Evolutionary conservation across 2,113 vertebrate species (phyloP), one percentile per base, ranked within the genome.

Genomic region (Balaeniceps rex): DNA sequence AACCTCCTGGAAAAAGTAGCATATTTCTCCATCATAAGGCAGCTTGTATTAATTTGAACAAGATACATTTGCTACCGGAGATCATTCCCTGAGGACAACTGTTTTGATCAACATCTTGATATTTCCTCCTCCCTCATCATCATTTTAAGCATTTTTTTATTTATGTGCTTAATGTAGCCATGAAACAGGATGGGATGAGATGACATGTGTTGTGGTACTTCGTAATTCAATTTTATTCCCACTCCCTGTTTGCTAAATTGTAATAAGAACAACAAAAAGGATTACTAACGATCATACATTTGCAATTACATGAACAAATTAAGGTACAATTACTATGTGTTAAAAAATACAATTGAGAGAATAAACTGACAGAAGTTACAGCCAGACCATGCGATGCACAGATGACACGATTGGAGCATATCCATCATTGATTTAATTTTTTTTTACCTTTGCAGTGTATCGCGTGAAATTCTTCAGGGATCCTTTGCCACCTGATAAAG

Each of bases 271-370:
- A 96, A 96, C 95, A 98, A 98, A 97, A 88, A 87, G 84, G 93
- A 97, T 98, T 95, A 89, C 95, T 96, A 95, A 97, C 40, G 63
- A 98, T 97, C 93, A 90, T 92, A 78, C 92, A 85, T 89, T 97
- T 97, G 94, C 97, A 98, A 97, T 98, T 98, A 98, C 83, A 88
- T 60, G 88, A 96, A 95, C 94, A 98, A 98, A 98, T 98, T 97
- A 98, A 97, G 93, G 90, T 96, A 97, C 95, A 97, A 97, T 98
- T 97, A 97, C 95, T 94, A 92, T 87, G 96, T 97, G 97, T 95
- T 97, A 87, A 96, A 97, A 97, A 97, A 97, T 87, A 81, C 92
- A 91, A 16, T 87, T 94, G 97, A 93, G 90, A 95, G 87, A 95
- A 94, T 88, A 95, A 95, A 81, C 51, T 91, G 92, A 55, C 38